phyloP scores from a whole-genome alignment of 2,888 invertebrate genomes.

The Pyralis farinalis region DNA sequence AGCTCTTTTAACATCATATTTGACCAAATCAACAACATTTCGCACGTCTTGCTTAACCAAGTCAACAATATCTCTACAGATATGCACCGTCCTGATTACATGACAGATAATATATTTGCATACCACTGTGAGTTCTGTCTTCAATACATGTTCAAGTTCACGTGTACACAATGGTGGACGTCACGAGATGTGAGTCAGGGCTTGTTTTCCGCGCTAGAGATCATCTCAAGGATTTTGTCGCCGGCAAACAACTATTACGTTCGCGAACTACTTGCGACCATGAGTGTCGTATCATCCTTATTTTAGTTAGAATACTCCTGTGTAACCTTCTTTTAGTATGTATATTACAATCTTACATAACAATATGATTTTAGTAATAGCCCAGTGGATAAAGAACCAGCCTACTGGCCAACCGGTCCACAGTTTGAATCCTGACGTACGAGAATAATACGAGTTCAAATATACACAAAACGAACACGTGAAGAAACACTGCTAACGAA shows the following conservation, averaged over 20 bases:
- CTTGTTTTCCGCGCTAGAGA: constrained; percentile 46
- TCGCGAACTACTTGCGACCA: background rate
- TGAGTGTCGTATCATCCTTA: background rate
- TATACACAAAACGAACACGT: too few species aligned
- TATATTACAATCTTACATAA: too few species aligned
- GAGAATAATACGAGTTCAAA: too few species aligned
- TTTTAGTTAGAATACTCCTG: background rate
- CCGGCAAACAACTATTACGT: constrained; percentile 4
- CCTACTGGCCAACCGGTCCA: too few species aligned
- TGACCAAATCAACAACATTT: too few species aligned
- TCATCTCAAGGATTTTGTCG: constrained; percentile 41
- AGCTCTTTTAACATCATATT: too few species aligned
- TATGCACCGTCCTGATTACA: constrained; percentile 12
- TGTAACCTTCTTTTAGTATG: too few species aligned
- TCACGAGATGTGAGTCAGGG: constrained; percentile 28
- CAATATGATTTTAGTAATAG: too few species aligned
- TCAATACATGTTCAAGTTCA: constrained; percentile 4
- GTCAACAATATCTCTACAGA: background rate
- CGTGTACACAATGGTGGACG: constrained; percentile 7
- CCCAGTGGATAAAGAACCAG: too few species aligned
- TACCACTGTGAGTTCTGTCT: background rate
- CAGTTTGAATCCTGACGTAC: too few species aligned
- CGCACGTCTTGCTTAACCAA: too few species aligned
- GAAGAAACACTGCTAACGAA: too few species aligned
- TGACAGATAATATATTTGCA: constrained; percentile 11